Conservation (phyloP, 2,888 invertebrate species). For the Chrysotoxum bicinctum region DNA sequence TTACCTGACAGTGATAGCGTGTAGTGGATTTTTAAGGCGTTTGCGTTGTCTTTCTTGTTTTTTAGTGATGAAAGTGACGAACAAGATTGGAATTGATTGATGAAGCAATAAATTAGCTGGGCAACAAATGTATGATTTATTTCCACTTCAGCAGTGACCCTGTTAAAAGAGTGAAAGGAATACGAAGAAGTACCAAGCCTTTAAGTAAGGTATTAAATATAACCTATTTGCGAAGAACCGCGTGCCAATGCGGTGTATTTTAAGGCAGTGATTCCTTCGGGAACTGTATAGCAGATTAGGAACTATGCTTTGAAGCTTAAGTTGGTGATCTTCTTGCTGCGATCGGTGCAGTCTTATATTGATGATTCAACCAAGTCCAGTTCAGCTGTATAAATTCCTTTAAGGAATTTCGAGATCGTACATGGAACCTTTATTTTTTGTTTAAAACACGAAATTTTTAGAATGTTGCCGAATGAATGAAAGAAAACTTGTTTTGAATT, state of each 20-base stretch:
- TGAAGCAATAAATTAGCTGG: too few relatives aligned
- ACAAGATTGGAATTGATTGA: too few relatives aligned
- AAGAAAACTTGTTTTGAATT: too few relatives aligned
- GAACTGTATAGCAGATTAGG: background rate
- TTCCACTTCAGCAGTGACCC: background rate
- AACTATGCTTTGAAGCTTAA: background rate
- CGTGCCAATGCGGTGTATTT: background rate
- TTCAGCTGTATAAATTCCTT: background rate
- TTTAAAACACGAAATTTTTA: too few relatives aligned
- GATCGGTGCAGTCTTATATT: background rate
- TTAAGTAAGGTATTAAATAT: background rate
- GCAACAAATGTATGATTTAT: background rate
- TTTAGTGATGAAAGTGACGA: too few relatives aligned
- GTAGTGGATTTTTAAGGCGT: too few relatives aligned
- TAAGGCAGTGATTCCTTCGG: background rate
- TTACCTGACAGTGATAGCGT: slow-evolving; percentile 8
- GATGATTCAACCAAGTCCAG: background rate
- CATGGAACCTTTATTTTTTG: too few relatives aligned
- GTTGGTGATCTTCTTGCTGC: background rate
- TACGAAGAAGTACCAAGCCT: background rate
- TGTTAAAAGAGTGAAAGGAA: background rate
- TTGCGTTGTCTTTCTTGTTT: too few relatives aligned
- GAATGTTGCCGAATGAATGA: too few relatives aligned
- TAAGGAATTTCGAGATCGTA: too few relatives aligned
- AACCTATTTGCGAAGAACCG: background rate